Evolutionary conservation across 2,888 invertebrate species (phyloP).

Genomic region (Microctonus brassicae): DNA sequence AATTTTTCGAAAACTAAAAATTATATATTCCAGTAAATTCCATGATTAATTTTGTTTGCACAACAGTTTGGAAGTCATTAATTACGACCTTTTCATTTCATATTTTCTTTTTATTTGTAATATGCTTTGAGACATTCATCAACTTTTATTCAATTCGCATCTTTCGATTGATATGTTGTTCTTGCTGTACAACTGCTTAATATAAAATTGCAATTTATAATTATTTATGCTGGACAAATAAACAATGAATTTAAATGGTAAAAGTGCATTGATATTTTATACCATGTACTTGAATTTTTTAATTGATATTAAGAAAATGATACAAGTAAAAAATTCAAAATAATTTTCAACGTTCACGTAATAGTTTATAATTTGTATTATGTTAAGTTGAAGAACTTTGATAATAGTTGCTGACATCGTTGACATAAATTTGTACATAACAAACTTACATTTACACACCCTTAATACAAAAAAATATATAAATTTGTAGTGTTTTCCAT

Average conservation of each 20-base stretch:
- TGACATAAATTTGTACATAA: too few relatives aligned
- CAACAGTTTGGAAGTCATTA: background rate
- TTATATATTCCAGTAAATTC: background rate
- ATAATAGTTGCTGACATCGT: too few relatives aligned
- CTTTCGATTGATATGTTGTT: slow-evolving; percentile 39
- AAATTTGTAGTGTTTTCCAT: too few relatives aligned
- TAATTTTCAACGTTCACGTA: background rate
- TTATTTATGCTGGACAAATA: slow-evolving; percentile 50
- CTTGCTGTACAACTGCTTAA: slow-evolving; percentile 40
- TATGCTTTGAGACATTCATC: background rate
- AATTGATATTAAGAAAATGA: background rate
- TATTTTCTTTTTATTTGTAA: slow-evolving; percentile 18
- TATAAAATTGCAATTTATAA: slow-evolving; percentile 40
- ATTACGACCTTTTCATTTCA: background rate
- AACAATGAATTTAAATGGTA: slow-evolving; percentile 4
- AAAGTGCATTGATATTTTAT: background rate
- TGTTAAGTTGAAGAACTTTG: too few relatives aligned
- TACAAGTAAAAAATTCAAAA: background rate
- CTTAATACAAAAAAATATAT: too few relatives aligned
- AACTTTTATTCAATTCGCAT: slow-evolving; percentile 14
- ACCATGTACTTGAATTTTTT: background rate
- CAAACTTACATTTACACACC: too few relatives aligned
- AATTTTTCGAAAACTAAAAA: slow-evolving; percentile 7
- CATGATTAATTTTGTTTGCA: background rate
- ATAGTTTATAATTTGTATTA: background rate